Conservation (phyloP, 1,140 invertebrate species). For the Fopius arisanus region DNA sequence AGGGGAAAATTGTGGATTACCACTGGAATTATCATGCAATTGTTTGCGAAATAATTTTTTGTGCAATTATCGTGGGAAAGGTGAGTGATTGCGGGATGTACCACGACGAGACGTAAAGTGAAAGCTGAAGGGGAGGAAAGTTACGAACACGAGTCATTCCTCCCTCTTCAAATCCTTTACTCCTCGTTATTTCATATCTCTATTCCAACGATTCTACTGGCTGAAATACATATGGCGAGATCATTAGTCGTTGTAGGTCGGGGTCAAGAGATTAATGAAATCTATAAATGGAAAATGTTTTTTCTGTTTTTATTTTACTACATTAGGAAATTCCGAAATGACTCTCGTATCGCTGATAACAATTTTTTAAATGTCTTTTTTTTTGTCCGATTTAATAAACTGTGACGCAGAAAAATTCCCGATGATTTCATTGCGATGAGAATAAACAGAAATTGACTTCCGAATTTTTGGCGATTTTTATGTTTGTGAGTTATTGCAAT, state of each 20-base stretch:
- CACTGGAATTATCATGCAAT: slow-evolving; percentile 7
- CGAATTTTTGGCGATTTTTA: not conserved
- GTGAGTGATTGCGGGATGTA: slow-evolving; percentile 3
- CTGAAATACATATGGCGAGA: slow-evolving; percentile 12
- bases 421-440: no score
- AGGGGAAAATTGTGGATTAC: not conserved
- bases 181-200: not conserved
- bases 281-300: slow-evolving; percentile 18
- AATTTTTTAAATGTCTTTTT: not conserved
- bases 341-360: not conserved
- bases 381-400: no score
- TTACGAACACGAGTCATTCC: slow-evolving; percentile 1
- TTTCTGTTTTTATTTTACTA: not conserved
- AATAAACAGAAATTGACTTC: no score
- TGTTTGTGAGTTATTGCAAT: not conserved
- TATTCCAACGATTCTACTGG: not conserved
- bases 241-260: slow-evolving; percentile 37
- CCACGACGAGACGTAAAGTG: not conserved
- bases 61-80: slow-evolving; percentile 24
- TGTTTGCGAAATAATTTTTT: slow-evolving; percentile 19
- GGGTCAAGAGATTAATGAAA: slow-evolving; percentile 23
- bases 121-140: slow-evolving; percentile 15
- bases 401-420: no score
- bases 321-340: not conserved
- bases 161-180: not conserved